Evolutionary conservation across 2,113 vertebrate species (phyloP), one percentile per base, ranked within the genome.

Genomic region (Peromyscus polionotus): DNA sequence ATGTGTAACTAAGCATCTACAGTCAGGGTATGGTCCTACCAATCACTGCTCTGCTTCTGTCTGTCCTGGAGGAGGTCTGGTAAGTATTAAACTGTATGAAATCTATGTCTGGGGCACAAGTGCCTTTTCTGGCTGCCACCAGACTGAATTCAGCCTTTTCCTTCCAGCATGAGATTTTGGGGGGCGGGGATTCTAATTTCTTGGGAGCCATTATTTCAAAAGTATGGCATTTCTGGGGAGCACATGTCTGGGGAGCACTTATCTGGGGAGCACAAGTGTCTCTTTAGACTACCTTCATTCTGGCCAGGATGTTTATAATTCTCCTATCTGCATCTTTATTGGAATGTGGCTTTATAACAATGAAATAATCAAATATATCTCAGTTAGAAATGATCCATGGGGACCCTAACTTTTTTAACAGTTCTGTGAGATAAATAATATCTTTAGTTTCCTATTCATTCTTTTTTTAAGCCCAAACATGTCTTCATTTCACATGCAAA

Each of bases 391-490:
- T 48, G 42, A 81, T 14, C 12, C 33, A 33, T 33, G 76, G 39
- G 33, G n/a, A 61, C 39, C 24, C 39, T 45, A 48, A 67, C 61
- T 67, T 10, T 28, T 63, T 24, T 84, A 63, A 28, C 24, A 42
- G 59, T 48, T 96, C 51, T 77, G 33, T 48, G 59, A 95, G 90
- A 73, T 72, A 79, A 51, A n/a, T 65, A 22, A 5, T 68, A 65
- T 51, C 92, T 97, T 95, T 93, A 96, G 33, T 31, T 88, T 93
- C 91, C 59, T 65, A 63, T 95, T 85, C 24, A 92, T 90, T 96
- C 70, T 89, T n/a, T 33, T 94, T 91, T 94, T 86, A 88, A 97
- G 36, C 7, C 57, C 65, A 88, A 61, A 45, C 45, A 89, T 86
- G 77, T 28, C 73, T 54, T 83, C 39, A n/a, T 63, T 61, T 19